phyloP scores from a whole-genome alignment of 2,888 invertebrate genomes.

The Cheilosia vulpina region DNA sequence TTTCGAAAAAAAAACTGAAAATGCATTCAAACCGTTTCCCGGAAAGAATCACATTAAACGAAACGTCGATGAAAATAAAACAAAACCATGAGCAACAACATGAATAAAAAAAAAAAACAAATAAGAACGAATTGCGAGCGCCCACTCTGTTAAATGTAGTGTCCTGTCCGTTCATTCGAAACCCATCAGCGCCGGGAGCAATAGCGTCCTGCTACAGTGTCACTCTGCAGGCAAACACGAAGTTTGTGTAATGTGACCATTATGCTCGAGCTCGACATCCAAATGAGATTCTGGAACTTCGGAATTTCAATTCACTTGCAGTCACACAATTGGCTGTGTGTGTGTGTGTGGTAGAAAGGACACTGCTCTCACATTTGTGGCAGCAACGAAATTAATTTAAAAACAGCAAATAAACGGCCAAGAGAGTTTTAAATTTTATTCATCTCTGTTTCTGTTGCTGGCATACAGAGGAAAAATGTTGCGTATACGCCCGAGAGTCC shows the following conservation, averaged over 20 bases:
- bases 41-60: slow-evolving; percentile 63
- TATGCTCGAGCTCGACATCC: slow-evolving; percentile 47
- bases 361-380: neutral
- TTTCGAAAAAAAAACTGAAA: slow-evolving; percentile 42
- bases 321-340: neutral
- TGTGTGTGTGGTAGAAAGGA: neutral
- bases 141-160: slow-evolving; percentile 19
- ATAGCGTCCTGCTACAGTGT: slow-evolving; percentile 8
- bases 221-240: slow-evolving; percentile 26
- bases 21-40: slow-evolving; percentile 40
- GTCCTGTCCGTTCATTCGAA: slow-evolving; percentile 28
- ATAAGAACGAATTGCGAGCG: neutral
- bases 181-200: slow-evolving; percentile 22
- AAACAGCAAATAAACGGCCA: slow-evolving; percentile 13
- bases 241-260: slow-evolving; percentile 61
- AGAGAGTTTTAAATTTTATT: slow-evolving; percentile 29
- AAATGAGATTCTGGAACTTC: slow-evolving; percentile 51
- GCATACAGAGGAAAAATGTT: neutral
- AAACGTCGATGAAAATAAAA: slow-evolving; percentile 56
- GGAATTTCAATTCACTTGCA: slow-evolving; percentile 44
- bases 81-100: slow-evolving; percentile 9
- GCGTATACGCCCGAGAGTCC: neutral
- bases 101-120: neutral
- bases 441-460: slow-evolving; percentile 13
- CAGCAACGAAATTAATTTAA: slow-evolving; percentile 24